phyloP scores from a whole-genome alignment of 2,797 vertebrate species.

The Tamandua tetradactyla region DNA sequence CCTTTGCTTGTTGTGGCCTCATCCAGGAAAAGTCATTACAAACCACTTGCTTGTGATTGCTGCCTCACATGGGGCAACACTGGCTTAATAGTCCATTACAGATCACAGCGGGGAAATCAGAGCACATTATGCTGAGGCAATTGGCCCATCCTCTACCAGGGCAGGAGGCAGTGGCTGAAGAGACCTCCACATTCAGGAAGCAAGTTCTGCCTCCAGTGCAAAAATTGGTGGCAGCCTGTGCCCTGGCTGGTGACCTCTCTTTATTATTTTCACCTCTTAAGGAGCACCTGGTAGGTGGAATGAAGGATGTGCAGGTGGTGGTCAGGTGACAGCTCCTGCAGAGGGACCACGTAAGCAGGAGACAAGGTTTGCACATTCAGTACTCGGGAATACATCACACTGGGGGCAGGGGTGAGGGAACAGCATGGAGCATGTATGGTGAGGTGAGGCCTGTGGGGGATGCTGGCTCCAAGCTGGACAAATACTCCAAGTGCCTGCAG shows the following conservation, averaged over 20 bases:
- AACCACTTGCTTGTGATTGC: conserved; percentile 58
- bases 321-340: neutral
- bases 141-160: neutral
- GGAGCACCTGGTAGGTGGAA: neutral
- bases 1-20: conserved; percentile 49
- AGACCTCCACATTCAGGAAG: conserved; percentile 58
- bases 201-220: neutral
- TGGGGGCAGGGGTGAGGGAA: neutral
- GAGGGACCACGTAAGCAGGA: neutral
- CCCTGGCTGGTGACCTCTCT: neutral
- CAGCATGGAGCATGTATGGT: neutral
- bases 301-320: neutral
- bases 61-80: conserved; percentile 45
- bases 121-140: conserved; percentile 54
- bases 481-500: neutral
- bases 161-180: conserved; percentile 32
- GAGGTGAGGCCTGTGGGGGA: neutral
- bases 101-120: conserved; percentile 67
- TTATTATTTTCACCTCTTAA: conserved; percentile 6
- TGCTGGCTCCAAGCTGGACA: neutral
- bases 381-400: neutral
- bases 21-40: conserved; percentile 51
- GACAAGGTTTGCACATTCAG: neutral
- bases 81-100: conserved; percentile 70
- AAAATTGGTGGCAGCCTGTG: neutral